phyloP scores from a whole-genome alignment of 2,113 vertebrate genomes.

The Peucedramus taeniatus region DNA sequence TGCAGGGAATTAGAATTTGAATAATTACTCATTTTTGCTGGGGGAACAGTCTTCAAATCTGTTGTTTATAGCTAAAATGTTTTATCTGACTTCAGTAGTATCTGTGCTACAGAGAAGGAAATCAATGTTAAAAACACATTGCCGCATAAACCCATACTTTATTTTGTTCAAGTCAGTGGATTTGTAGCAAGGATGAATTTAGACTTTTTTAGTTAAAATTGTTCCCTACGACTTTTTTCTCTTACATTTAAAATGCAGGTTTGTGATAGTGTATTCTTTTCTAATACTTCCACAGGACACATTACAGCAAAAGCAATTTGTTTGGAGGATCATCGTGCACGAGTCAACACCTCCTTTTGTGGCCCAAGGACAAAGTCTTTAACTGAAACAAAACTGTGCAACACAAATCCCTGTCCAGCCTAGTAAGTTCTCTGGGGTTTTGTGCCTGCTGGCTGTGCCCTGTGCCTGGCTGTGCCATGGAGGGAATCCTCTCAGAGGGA shows the following conservation, averaged over 20 bases:
- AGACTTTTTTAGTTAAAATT: background rate
- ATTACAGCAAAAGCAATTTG: slow-evolving; percentile 87
- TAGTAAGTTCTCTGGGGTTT: slow-evolving; percentile 79
- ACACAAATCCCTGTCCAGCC: slow-evolving; percentile 88
- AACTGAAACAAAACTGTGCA: slow-evolving; percentile 85
- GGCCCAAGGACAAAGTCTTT: slow-evolving; percentile 76
- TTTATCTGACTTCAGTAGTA: background rate
- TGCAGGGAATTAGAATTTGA: background rate
- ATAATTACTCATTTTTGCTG: background rate
- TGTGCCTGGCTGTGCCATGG: background rate
- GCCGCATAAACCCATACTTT: background rate
- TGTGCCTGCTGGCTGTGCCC: background rate
- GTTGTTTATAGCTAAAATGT: background rate
- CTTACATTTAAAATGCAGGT: background rate
- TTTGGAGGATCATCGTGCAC: slow-evolving; percentile 83
- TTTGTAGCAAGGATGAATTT: background rate
- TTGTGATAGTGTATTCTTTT: background rate
- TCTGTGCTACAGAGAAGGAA: background rate
- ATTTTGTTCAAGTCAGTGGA: background rate
- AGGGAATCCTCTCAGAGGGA: background rate
- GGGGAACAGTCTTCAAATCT: background rate
- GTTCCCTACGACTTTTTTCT: background rate
- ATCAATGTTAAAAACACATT: background rate
- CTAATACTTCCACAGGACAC: slow-evolving; percentile 76
- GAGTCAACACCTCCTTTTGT: slow-evolving; percentile 88